Evolutionary conservation across 2,797 vertebrate species (phyloP).

Genomic region (Chaetodon trifasciatus): DNA sequence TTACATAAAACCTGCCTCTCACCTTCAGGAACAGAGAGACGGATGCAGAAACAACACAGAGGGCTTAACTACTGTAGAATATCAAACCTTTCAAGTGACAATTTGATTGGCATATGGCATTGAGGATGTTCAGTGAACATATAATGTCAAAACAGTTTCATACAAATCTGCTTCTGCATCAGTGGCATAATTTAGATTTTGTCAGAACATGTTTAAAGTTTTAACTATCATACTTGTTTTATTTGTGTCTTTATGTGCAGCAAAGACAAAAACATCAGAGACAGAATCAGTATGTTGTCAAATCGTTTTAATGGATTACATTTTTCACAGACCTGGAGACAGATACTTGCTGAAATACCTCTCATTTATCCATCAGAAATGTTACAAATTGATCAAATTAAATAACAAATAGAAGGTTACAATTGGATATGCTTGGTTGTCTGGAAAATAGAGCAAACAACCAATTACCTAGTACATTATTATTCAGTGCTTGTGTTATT

Average conservation of each 20-base stretch:
- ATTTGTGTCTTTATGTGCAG: background rate
- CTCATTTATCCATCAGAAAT: slow-evolving; percentile 37
- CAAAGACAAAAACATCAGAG: slow-evolving; percentile 33
- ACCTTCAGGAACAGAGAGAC: slow-evolving; percentile 18
- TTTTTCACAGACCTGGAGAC: slow-evolving; percentile 30
- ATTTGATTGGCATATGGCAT: background rate
- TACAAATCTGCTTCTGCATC: background rate
- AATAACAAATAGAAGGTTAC: slow-evolving; percentile 34
- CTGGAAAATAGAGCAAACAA: slow-evolving; percentile 32
- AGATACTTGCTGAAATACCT: slow-evolving; percentile 26
- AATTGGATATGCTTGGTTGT: slow-evolving; percentile 23
- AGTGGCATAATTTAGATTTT: background rate
- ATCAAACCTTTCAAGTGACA: slow-evolving; percentile 15
- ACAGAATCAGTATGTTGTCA: slow-evolving; percentile 39
- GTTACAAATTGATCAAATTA: slow-evolving; percentile 27
- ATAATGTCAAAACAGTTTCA: slow-evolving; percentile 19
- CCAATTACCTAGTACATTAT: slow-evolving; percentile 47
- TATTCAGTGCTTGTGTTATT: slow-evolving; percentile 16
- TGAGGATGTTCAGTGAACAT: slow-evolving; percentile 12
- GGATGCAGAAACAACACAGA: slow-evolving; percentile 29
- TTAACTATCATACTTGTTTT: background rate
- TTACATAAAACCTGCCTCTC: slow-evolving; percentile 51
- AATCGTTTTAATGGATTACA: slow-evolving; percentile 54
- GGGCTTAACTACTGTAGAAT: background rate
- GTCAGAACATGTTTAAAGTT: background rate